These are phyloP conservation scores for Canis aureus DNA, from an alignment of 2,113 vertebrate species.

Conservation along the genomic window DNA sequence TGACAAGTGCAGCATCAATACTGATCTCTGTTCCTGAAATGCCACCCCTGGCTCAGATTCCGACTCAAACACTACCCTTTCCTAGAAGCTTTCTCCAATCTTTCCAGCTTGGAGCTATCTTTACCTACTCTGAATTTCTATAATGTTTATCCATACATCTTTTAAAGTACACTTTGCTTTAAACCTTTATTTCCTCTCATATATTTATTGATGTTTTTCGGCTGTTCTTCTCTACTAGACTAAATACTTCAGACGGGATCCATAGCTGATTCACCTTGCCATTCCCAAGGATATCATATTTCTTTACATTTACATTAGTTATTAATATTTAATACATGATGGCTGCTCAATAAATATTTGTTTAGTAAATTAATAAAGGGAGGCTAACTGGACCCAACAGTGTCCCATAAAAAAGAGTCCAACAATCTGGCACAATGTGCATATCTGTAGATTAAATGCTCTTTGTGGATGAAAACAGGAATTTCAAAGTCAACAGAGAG, in stretches of 20 bases:
- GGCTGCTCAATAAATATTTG: not conserved
- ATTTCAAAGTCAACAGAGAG: not conserved
- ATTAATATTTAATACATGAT: not conserved
- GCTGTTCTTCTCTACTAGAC: not conserved
- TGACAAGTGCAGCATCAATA: accelerated
- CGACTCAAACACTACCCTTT: not conserved
- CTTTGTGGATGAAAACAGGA: not conserved
- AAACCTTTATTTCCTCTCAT: not conserved
- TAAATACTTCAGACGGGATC: not conserved
- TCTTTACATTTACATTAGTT: not conserved
- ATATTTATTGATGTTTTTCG: not conserved
- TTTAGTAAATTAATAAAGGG: not conserved
- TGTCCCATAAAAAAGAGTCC: not conserved
- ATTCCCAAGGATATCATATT: not conserved
- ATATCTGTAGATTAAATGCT: not conserved
- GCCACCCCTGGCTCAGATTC: not conserved
- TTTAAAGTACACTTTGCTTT: not conserved
- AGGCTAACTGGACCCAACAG: not conserved
- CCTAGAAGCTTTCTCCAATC: not conserved
- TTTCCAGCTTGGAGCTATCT: not conserved
- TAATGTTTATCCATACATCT: not conserved
- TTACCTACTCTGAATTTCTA: not conserved
- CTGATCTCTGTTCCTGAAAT: not conserved
- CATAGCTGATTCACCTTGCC: not conserved
- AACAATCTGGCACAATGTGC: not conserved